A percentile compares a stretch with the other conserved stretches of the same genome.
Conservation (phyloP, 2,797 vertebrate species). For the Cephalopachus bancanus region DNA sequence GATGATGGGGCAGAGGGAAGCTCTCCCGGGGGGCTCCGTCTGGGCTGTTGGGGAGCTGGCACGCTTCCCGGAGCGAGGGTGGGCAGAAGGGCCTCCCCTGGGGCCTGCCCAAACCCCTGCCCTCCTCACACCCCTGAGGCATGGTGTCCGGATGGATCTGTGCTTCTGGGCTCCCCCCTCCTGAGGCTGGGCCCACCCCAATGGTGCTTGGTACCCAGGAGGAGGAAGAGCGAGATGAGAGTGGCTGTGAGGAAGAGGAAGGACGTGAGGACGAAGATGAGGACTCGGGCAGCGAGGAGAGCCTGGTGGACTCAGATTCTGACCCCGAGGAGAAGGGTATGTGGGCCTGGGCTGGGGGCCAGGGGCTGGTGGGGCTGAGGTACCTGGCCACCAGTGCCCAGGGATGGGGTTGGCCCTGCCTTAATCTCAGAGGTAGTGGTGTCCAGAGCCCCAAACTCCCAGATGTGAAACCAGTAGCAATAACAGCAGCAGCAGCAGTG, state of each 20-base stretch:
- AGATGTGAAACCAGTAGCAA: fast-evolving
- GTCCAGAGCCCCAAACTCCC: not conserved
- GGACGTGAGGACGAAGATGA: conserved; percentile 94
- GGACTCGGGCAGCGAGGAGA: conserved; percentile 96
- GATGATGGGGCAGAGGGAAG: not conserved
- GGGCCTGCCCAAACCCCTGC: fast-evolving
- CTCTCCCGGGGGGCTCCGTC: not conserved
- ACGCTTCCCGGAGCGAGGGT: not conserved
- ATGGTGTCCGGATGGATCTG: not conserved
- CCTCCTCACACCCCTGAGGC: not conserved
- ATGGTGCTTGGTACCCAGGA: conserved; percentile 87
- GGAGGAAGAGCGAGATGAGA: conserved; percentile 94
- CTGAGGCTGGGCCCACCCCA: not conserved
- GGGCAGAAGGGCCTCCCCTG: fast-evolving
- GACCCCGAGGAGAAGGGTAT: conserved; percentile 97
- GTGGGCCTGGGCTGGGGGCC: fast-evolving
- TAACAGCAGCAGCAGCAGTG: fast-evolving
- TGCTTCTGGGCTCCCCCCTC: not conserved
- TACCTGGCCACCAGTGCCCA: fast-evolving
- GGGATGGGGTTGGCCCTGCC: not conserved
- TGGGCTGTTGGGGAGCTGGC: fast-evolving
- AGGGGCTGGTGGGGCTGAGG: not conserved
- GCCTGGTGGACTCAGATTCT: conserved; percentile 96
- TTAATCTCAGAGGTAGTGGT: not conserved
- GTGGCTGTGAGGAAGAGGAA: conserved; percentile 96